phyloP scores from a whole-genome alignment of 1,140 invertebrate species.

The Drosophila triauraria region DNA sequence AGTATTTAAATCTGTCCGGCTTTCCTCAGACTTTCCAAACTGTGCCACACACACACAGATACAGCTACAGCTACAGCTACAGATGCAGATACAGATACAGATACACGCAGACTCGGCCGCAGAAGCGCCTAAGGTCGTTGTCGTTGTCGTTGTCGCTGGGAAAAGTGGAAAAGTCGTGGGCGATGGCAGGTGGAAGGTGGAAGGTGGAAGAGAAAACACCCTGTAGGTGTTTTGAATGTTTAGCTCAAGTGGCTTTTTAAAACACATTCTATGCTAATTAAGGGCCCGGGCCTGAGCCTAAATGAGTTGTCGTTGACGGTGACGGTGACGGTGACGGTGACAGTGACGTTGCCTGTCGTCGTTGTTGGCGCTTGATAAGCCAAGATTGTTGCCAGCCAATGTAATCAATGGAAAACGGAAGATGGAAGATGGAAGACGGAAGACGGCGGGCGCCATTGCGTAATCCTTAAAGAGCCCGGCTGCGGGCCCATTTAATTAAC shows the following conservation, averaged over 20 bases:
- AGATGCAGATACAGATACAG: constrained; percentile 3
- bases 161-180: constrained; percentile 37
- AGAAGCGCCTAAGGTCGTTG: constrained; percentile 75
- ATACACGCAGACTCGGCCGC: constrained; percentile 39
- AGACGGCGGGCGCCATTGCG: constrained; percentile 43
- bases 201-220: constrained; percentile 6
- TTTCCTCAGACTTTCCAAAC: constrained; percentile 53
- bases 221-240: constrained; percentile 82
- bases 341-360: constrained; percentile 23
- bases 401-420: constrained; percentile 66
- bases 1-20: constrained; percentile 50
- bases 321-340: constrained; percentile 24
- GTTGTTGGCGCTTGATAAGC: constrained; percentile 78
- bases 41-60: constrained; percentile 60
- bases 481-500: constrained; percentile 78
- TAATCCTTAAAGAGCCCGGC: constrained; percentile 74
- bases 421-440: constrained; percentile 1
- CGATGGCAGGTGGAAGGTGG: background rate
- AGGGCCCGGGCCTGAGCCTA: constrained; percentile 58
- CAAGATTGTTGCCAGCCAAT: constrained; percentile 71
- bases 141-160: constrained; percentile 43
- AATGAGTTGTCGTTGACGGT: constrained; percentile 74
- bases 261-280: constrained; percentile 83
- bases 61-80: no score
- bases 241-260: constrained; percentile 82